Conservation (phyloP, 2,888 invertebrate genomes). For the Thumatha senex region DNA sequence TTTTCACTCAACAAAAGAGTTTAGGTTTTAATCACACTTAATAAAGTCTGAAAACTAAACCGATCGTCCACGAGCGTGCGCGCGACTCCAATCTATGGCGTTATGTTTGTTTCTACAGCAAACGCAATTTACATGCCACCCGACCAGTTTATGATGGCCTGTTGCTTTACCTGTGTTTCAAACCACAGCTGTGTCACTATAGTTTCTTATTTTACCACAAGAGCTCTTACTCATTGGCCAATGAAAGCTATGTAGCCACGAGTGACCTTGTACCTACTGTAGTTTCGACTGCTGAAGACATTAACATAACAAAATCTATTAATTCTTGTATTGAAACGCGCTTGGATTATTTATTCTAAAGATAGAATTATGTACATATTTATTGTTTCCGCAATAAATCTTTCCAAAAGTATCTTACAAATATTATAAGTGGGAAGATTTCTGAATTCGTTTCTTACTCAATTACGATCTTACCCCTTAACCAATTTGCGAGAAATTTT, state of each 20-base stretch:
- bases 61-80: slow-evolving; percentile 51
- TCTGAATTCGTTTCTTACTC: too few relatives aligned
- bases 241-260: slow-evolving; percentile 31
- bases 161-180: slow-evolving; percentile 27
- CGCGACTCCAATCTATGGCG: slow-evolving; percentile 64
- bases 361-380: background rate
- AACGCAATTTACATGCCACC: slow-evolving; percentile 60
- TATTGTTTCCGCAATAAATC: background rate
- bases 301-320: slow-evolving; percentile 24
- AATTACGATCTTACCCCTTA: too few relatives aligned
- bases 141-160: slow-evolving; percentile 51
- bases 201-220: slow-evolving; percentile 20
- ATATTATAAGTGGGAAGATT: too few relatives aligned
- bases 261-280: slow-evolving; percentile 29
- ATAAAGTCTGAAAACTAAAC: slow-evolving; percentile 33
- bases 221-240: slow-evolving; percentile 32
- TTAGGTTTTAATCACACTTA: slow-evolving; percentile 17
- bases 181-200: slow-evolving; percentile 30
- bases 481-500: too few relatives aligned
- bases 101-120: slow-evolving; percentile 55
- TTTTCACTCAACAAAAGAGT: slow-evolving; percentile 28
- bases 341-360: background rate
- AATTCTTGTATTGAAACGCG: slow-evolving; percentile 5
- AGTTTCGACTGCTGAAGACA: slow-evolving; percentile 33
- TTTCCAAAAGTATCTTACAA: background rate